These are phyloP conservation scores for Aspiorhynchus laticeps DNA, from an alignment of 2,113 vertebrate genomes.

Conservation along the genomic window DNA sequence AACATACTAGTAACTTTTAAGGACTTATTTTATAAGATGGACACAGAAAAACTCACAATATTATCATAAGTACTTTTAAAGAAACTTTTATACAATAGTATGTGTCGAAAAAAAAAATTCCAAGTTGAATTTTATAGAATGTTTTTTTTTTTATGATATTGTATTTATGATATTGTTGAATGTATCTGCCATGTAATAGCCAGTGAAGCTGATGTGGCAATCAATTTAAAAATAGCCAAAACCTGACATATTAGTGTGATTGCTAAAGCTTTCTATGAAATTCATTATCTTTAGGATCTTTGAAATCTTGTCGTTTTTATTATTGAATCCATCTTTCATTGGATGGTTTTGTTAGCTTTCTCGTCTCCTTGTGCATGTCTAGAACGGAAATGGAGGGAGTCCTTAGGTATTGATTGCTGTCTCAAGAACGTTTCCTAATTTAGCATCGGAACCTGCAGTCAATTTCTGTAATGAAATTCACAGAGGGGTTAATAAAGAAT, in stretches of 20 bases:
- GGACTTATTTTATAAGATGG: background rate
- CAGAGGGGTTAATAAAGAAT: conserved; percentile 55
- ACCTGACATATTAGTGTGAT: conserved; percentile 49
- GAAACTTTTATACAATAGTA: background rate
- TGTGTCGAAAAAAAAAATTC: too few relatives aligned
- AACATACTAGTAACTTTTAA: conserved; percentile 45
- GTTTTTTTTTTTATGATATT: too few relatives aligned
- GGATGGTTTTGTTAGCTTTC: conserved; percentile 29
- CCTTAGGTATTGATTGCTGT: conserved; percentile 50
- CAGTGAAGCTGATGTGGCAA: too few relatives aligned
- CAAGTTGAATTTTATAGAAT: too few relatives aligned
- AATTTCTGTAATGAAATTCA: conserved; percentile 54
- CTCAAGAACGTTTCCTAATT: conserved; percentile 31
- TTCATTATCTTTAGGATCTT: conserved; percentile 51
- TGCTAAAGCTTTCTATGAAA: conserved; percentile 48
- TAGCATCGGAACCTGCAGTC: conserved; percentile 34
- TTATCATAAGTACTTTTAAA: background rate
- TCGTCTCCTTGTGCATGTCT: conserved; percentile 38
- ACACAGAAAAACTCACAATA: background rate
- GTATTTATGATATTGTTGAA: background rate
- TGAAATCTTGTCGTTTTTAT: conserved; percentile 34
- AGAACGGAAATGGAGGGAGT: conserved; percentile 19
- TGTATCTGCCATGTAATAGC: background rate
- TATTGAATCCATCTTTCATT: conserved; percentile 61
- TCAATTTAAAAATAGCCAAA: background rate